Conservation (phyloP, 2,888 invertebrate species). For the Spialia ferax region DNA sequence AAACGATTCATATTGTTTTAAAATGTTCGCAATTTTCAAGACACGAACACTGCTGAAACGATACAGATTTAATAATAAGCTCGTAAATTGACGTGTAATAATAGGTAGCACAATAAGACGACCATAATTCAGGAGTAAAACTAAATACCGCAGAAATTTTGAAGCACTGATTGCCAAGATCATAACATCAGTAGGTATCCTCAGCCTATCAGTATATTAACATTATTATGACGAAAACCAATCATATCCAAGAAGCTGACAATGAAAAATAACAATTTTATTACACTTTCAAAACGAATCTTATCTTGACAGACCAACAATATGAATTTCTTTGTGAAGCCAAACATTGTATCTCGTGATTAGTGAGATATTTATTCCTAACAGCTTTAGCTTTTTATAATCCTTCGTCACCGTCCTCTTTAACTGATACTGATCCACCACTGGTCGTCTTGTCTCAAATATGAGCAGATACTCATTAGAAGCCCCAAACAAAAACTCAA, state of each 20-base stretch:
- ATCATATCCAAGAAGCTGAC: neutral
- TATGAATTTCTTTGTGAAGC: neutral
- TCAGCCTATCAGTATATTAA: no score
- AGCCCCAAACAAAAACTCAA: no score
- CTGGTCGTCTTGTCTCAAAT: neutral
- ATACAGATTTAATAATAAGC: neutral
- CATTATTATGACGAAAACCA: neutral
- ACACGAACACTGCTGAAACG: neutral
- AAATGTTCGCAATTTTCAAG: neutral
- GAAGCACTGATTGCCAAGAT: no score
- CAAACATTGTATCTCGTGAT: neutral
- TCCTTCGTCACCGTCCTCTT: no score
- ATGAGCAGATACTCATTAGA: no score
- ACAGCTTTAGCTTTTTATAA: no score
- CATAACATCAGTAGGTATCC: no score
- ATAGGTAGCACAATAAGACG: no score
- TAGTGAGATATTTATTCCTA: no score
- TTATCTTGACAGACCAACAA: slow-evolving; percentile 2
- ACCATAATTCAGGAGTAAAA: no score
- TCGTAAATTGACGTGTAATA: neutral
- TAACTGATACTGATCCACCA: no score
- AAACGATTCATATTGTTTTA: slow-evolving; percentile 1
- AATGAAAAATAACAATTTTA: neutral
- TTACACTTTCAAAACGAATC: neutral
- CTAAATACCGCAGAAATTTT: no score